Evolutionary conservation across 1,140 invertebrate species (phyloP).

Genomic region (Maniola jurtina): DNA sequence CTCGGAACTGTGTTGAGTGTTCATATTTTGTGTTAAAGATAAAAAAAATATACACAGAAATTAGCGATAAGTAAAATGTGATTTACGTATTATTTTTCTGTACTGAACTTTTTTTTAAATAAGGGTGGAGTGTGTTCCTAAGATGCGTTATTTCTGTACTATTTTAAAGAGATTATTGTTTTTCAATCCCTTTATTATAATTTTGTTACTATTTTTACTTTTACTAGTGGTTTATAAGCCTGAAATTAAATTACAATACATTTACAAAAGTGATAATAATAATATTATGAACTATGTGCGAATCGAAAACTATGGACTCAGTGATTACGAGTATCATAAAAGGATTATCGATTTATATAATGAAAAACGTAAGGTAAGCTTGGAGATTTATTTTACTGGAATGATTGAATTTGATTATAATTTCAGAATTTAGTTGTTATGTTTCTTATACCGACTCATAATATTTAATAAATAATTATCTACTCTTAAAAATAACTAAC

Average conservation of each 20-base stretch:
- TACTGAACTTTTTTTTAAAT: no score
- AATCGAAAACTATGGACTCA: not conserved
- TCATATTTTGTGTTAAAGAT: no score
- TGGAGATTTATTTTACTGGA: not conserved
- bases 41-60: no score
- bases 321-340: slow-evolving; percentile 12
- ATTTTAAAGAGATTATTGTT: slow-evolving; percentile 4
- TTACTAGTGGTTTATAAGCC: slow-evolving; percentile 11
- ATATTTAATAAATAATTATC: no score
- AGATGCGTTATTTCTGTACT: slow-evolving; percentile 14
- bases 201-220: slow-evolving; percentile 19
- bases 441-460: no score
- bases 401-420: no score
- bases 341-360: slow-evolving; percentile 34
- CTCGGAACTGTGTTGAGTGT: no score
- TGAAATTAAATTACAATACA: not conserved
- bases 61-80: no score
- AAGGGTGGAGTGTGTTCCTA: not conserved
- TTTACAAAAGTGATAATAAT: not conserved
- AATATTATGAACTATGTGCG: not conserved
- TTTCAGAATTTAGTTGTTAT: no score
- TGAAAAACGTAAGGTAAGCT: slow-evolving; percentile 37
- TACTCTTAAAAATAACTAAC: no score
- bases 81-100: no score
- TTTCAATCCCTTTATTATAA: slow-evolving; percentile 7